Conservation (phyloP, 2,113 vertebrate species). For the Ageneiosus marmoratus region DNA sequence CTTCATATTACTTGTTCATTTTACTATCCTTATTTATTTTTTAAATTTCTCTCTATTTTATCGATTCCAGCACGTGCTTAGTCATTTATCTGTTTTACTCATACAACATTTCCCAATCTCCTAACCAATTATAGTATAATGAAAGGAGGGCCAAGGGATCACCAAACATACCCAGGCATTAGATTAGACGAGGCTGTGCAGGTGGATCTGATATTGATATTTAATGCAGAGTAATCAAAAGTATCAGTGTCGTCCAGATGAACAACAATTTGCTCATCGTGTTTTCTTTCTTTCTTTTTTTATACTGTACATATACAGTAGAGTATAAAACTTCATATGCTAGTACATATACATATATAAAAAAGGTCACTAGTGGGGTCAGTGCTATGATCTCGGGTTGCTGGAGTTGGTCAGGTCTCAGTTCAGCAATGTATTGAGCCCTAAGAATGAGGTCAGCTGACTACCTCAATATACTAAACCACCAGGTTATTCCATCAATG, state of each 20-base stretch:
- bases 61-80: not conserved
- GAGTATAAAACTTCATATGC: no score
- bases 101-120: not conserved
- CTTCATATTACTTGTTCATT: not conserved
- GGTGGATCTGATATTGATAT: not conserved
- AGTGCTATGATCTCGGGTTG: no score
- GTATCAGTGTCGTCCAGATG: not conserved
- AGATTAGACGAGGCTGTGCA: not conserved
- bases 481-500: no score
- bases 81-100: constrained; percentile 1
- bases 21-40: not conserved
- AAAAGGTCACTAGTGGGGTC: no score
- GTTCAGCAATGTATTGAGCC: no score
- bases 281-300: no score
- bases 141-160: not conserved
- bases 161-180: not conserved
- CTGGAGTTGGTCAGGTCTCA: no score
- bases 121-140: not conserved
- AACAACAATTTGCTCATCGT: no score
- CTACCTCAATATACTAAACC: no score
- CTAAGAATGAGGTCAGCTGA: no score
- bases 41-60: not conserved
- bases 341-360: no score
- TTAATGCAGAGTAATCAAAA: not conserved
- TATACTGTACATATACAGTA: no score